These are phyloP conservation scores for Myopa tessellatipennis DNA, from an alignment of 2,888 invertebrate genomes.

Conservation along the genomic window DNA sequence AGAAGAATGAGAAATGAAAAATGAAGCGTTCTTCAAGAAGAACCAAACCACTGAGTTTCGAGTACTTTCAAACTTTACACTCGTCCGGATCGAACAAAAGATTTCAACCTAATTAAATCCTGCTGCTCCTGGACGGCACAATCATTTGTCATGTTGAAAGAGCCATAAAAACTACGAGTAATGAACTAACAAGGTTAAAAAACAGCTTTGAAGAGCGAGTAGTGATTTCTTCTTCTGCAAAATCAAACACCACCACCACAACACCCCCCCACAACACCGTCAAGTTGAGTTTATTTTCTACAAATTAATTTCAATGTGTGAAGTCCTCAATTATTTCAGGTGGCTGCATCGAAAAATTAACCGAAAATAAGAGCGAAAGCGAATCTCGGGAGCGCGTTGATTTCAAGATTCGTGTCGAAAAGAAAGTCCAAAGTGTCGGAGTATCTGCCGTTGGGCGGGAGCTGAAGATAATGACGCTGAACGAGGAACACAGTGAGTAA, in stretches of 20 bases:
- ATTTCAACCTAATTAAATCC: constrained; percentile 7
- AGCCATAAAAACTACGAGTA: not conserved
- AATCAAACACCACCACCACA: too few relatives aligned
- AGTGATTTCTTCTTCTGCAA: not conserved
- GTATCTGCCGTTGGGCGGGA: too few relatives aligned
- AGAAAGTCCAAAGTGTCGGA: too few relatives aligned
- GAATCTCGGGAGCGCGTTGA: too few relatives aligned
- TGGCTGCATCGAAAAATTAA: not conserved
- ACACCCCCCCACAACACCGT: not conserved
- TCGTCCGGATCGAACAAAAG: not conserved
- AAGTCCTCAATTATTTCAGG: not conserved
- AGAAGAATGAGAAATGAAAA: too few relatives aligned
- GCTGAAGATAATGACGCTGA: not conserved
- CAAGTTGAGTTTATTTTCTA: not conserved
- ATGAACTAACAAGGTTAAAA: not conserved
- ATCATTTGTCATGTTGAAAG: constrained; percentile 8
- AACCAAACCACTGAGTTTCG: too few relatives aligned
- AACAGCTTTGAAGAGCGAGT: not conserved
- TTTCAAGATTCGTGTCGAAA: too few relatives aligned
- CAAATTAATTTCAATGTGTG: constrained; percentile 8
- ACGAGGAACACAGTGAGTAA: not conserved
- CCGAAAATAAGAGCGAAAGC: too few relatives aligned
- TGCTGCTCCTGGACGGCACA: not conserved
- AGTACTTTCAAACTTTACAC: too few relatives aligned
- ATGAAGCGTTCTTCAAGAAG: too few relatives aligned